Base-by-base conservation (phyloP, 2,888 invertebrate genomes). In the Drosophila recens region DNA sequence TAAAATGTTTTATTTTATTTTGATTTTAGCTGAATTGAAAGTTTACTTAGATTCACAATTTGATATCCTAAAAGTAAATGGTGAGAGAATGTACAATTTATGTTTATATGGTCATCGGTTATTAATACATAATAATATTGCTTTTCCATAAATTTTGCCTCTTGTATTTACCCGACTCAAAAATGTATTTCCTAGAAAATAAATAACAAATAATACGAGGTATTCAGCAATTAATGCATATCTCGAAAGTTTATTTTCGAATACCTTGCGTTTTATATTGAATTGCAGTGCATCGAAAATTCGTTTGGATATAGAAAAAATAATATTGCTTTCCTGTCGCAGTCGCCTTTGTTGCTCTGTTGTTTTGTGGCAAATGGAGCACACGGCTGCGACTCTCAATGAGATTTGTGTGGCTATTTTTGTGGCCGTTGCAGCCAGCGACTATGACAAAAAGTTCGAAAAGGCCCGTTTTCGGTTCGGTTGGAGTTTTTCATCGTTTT, bases 341-440 rank as follows among this genome's bases (percentile, higher is more conserved):
- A 36, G 51, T 23, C 34, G 52, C 49, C 11, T n/a, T 5, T 34
- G 34, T 17, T 33, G 30, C 11, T n/a, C 2, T 34, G 34, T 17
- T 33, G 30, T 52, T 52, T 33, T 72, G 43, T 51, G 67, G 68
- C 80, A 75, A 90, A 70, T 82, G 77, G 77, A 69, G 87, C 90
- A 85, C 75, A 69, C 88, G 72, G 62, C 65, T 66, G 64, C 72
- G 78, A 70, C 80, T 79, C 75, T 80, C 88, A 87, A 87, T 87
- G 80, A 82, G 83, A 85, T 87, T 87, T 89, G 86, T 88, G 72
- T 45, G 72, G 90, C 83, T 83, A 83, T 83, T 89, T 83, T 89
- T 79, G 90, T 83, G 80, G 72, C 53, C 65, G 57, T 46, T 79
- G 86, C 90, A 82, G 62, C 61, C 83, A 52, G 62, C 67, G 65